Percentiles rank a stretch among this genome's conserved stretches.
These are phyloP conservation scores for Camponotus fellah DNA, from an alignment of 2,888 invertebrate genomes.

Conservation along the genomic window DNA sequence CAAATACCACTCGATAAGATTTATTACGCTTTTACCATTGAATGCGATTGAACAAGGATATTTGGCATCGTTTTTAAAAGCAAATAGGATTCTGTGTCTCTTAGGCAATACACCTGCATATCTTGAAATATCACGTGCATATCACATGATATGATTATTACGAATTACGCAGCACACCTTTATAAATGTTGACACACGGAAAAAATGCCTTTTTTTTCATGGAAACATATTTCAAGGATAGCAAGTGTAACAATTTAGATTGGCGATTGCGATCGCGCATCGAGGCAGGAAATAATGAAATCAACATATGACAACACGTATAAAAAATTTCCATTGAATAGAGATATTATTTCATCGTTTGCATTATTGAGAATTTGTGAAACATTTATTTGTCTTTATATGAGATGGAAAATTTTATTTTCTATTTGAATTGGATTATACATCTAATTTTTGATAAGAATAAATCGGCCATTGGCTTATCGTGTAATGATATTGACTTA, in stretches of 20 bases:
- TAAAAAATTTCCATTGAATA: background rate
- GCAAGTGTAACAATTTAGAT: constrained; percentile 27
- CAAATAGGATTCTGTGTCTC: background rate
- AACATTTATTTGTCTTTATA: background rate
- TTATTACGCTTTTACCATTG: background rate
- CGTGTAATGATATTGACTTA: constrained; percentile 18
- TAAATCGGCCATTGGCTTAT: background rate
- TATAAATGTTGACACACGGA: constrained; percentile 28
- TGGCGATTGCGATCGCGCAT: background rate
- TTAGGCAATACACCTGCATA: background rate
- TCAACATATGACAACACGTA: background rate
- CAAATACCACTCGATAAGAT: background rate
- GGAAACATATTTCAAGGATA: constrained; percentile 60
- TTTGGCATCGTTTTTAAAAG: background rate
- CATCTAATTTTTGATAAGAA: background rate
- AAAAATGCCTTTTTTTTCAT: constrained; percentile 42
- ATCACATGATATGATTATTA: constrained; percentile 58
- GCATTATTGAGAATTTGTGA: background rate
- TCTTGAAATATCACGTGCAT: constrained; percentile 11
- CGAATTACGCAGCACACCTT: constrained; percentile 54
- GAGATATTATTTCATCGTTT: background rate
- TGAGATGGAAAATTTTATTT: background rate
- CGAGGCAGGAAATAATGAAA: constrained; percentile 14
- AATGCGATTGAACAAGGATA: background rate
- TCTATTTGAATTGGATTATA: background rate